Evolutionary conservation across 2,113 vertebrate species (phyloP).

Genomic region (Isichthys henryi): DNA sequence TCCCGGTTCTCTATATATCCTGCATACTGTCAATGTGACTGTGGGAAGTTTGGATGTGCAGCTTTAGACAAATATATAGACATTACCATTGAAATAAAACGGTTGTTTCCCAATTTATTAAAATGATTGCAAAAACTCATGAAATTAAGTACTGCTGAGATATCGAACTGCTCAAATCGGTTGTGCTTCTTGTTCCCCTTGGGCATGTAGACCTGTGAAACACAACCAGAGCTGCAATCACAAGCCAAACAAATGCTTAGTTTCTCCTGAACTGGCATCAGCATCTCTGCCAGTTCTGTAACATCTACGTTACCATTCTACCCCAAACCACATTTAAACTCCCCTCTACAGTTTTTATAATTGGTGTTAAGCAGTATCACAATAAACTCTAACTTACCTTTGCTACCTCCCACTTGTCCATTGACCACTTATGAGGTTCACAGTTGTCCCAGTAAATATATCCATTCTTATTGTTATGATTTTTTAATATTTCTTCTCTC

Average conservation of each 20-base stretch:
- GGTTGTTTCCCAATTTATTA: neutral
- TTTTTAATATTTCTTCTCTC: conserved; percentile 25
- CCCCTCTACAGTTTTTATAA: neutral
- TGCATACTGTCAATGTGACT: neutral
- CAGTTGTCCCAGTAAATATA: conserved; percentile 32
- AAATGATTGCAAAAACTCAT: conserved; percentile 38
- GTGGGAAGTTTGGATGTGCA: neutral
- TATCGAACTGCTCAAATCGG: conserved; percentile 36
- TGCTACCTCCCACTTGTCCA: conserved; percentile 46
- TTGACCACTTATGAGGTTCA: conserved; percentile 31
- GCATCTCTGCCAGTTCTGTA: neutral
- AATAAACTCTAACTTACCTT: conserved; percentile 29
- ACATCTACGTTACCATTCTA: neutral
- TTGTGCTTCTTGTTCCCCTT: conserved; percentile 21
- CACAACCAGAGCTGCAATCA: neutral
- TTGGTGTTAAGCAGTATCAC: neutral
- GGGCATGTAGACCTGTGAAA: conserved; percentile 43
- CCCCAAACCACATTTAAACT: neutral
- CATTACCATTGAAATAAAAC: neutral
- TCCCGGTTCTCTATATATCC: neutral
- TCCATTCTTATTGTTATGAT: neutral
- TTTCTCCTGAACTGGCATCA: neutral
- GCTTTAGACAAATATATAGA: neutral
- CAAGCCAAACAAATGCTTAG: neutral
- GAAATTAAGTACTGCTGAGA: conserved; percentile 39